Evolutionary conservation across 2,113 vertebrate species (phyloP).

Genomic region (Callipepla californica): DNA sequence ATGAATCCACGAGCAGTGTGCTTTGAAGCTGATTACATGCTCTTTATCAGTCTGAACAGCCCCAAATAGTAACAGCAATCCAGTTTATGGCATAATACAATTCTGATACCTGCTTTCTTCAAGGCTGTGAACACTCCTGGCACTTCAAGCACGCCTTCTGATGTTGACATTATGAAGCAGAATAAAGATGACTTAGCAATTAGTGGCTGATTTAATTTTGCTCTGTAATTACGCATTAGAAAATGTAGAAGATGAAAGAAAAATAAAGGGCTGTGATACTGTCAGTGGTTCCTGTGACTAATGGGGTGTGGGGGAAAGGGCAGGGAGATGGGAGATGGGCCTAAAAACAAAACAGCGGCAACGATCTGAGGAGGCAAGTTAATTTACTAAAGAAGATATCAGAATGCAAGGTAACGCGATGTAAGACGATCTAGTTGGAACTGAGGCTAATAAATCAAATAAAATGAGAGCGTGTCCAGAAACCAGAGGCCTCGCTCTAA

Average conservation of each 20-base stretch:
- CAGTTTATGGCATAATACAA: not conserved
- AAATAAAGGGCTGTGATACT: not conserved
- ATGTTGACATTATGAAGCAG: not conserved
- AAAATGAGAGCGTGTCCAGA: too few relatives aligned
- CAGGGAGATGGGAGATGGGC: too few relatives aligned
- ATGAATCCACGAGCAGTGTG: not conserved
- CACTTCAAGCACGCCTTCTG: not conserved
- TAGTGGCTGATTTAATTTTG: conserved; percentile 7
- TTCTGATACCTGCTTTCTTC: not conserved
- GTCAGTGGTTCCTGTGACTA: too few relatives aligned
- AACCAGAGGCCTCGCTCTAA: too few relatives aligned
- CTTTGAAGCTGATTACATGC: not conserved
- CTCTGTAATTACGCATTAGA: not conserved
- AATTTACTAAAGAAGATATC: too few relatives aligned
- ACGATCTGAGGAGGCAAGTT: too few relatives aligned
- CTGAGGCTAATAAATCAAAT: too few relatives aligned
- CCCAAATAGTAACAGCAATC: conserved; percentile 2
- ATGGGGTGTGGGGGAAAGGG: too few relatives aligned
- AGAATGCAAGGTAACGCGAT: too few relatives aligned
- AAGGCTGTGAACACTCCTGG: not conserved
- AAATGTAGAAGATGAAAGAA: not conserved
- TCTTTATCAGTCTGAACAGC: not conserved
- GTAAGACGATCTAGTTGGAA: too few relatives aligned
- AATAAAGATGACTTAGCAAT: not conserved
- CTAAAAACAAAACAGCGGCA: too few relatives aligned